These are phyloP conservation scores for Hemichromis elongatus DNA, from an alignment of 2,113 vertebrate genomes.

Conservation along the genomic window DNA sequence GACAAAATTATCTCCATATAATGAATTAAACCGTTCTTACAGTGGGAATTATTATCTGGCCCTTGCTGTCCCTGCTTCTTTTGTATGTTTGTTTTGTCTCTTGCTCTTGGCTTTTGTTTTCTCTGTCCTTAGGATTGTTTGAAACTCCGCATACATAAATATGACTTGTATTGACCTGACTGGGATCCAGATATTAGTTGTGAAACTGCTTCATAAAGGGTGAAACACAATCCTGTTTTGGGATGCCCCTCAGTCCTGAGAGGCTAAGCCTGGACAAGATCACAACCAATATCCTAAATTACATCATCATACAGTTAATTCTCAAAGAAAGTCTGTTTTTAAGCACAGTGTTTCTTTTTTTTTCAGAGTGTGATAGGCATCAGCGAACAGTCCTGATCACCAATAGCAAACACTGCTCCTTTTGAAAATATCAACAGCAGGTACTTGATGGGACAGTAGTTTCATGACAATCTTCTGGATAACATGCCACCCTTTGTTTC, in stretches of 20 bases:
- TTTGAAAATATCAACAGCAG: conserved; percentile 7
- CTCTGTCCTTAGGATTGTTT: not conserved
- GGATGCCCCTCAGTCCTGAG: not conserved
- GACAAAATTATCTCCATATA: not conserved
- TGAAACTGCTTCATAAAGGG: not conserved
- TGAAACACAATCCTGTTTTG: not conserved
- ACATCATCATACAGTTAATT: not conserved
- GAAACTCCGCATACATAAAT: not conserved
- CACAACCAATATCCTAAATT: not conserved
- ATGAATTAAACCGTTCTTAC: not conserved
- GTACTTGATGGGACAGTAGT: not conserved
- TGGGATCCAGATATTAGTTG: not conserved
- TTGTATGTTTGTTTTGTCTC: too few species aligned
- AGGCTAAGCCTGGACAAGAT: conserved; percentile 1
- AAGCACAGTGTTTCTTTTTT: not conserved
- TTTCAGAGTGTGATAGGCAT: not conserved
- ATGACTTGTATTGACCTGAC: not conserved
- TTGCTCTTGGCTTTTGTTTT: not conserved
- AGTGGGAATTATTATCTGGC: not conserved
- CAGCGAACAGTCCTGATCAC: not conserved
- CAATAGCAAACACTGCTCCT: not conserved
- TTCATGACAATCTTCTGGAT: not conserved
- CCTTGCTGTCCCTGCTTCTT: not conserved
- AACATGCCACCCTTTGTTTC: not conserved
- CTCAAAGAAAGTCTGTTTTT: not conserved